Base-by-base conservation (phyloP, 2,113 vertebrate species). In the Protomyctophum bolini region DNA sequence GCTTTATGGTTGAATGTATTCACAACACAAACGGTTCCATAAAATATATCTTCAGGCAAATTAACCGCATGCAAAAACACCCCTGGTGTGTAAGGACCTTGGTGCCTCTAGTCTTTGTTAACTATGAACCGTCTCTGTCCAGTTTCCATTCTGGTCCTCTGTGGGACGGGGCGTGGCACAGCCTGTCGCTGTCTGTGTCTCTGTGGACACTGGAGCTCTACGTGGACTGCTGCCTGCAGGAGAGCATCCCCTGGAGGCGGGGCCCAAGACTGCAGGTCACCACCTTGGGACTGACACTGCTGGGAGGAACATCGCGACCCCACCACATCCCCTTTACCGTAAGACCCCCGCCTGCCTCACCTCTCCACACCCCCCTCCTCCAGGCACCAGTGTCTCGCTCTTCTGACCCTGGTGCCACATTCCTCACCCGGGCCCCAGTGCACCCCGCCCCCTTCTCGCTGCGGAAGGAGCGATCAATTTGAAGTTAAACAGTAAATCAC, bases 371-470 rank as follows among this genome's bases (percentile, higher is more conserved):
- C 21, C 46, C 33, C 49, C 4, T 54, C 54, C 58, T 54, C 66
- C 8, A 29, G 66, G 61, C 69, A 45, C 63, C 68, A 75, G 56
- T 65, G 60, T 8, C 61, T 73, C 66, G 6, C 76, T 84, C 80
- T 88, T 92, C 77, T 81, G 74, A 88, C 71, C 65, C 52, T 58
- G 46, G 10, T 91, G 91, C 47, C 69, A 93, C 81, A 94, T 94
- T 94, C 91, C 93, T 91, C 93, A 92, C 83, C 75, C 70, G 75
- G 69, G 70, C 70, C 79, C 69, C 61, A 91, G 84, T 48, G 76
- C 72, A 50, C 58, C 50, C 71, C n/a, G n/a, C 51, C 51, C 8
- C 58, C 58, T 10, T 41, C 21, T 11, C 57, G 1, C 6, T 11
- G 80, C 8, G 8, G 45, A 6, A 52, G 57, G 51, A 60, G 54